These are phyloP conservation scores for Mythimna albipuncta DNA, from an alignment of 2,888 invertebrate genomes.

Conservation along the genomic window DNA sequence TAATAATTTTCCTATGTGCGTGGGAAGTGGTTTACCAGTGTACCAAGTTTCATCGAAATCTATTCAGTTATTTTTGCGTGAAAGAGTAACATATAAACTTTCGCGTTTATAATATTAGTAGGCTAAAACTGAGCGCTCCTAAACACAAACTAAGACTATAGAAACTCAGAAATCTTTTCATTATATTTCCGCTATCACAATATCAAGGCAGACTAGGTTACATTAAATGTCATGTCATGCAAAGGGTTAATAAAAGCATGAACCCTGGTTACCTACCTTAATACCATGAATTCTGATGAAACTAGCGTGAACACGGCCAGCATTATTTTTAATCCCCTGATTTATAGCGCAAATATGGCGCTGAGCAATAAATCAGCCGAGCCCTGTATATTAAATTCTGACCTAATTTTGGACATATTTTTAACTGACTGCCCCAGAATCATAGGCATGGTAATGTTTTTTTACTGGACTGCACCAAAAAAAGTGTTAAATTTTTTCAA, in stretches of 20 bases:
- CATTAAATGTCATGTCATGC: neutral
- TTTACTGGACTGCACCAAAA: neutral
- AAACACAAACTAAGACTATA: no score
- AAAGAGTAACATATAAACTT: no score
- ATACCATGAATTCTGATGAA: conserved; percentile 19
- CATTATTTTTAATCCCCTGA: conserved; percentile 54
- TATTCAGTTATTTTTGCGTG: no score
- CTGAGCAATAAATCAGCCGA: conserved; percentile 43
- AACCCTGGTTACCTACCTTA: conserved; percentile 6
- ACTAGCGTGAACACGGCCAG: conserved; percentile 26
- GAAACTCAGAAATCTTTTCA: no score
- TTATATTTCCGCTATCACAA: no score
- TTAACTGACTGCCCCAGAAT: conserved; percentile 1
- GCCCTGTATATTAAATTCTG: conserved; percentile 55
- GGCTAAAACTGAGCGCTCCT: no score
- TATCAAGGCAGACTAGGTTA: no score
- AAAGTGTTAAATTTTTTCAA: no score
- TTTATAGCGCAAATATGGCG: conserved; percentile 53
- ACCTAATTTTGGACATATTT: conserved; percentile 45
- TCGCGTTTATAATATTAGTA: no score
- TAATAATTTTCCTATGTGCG: no score
- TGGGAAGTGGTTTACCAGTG: no score
- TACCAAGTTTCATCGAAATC: no score
- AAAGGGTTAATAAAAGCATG: neutral
- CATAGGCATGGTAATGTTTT: neutral